Conservation (phyloP, 1,140 invertebrate genomes). For the Drosophila sp. region DNA sequence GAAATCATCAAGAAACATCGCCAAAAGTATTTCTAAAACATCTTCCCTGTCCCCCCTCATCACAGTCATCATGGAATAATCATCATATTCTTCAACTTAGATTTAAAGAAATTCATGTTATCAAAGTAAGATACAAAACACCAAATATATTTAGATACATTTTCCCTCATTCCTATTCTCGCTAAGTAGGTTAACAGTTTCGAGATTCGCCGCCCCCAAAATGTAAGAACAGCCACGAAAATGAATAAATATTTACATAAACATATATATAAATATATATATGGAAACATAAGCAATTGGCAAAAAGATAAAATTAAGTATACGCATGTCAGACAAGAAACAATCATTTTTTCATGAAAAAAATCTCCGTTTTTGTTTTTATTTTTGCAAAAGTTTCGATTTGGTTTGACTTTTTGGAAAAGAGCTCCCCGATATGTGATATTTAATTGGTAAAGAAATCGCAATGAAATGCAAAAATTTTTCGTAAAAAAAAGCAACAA, state of each 20-base stretch:
- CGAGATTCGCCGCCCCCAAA: conserved; percentile 23
- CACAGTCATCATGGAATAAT: conserved; percentile 50
- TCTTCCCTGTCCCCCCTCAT: conserved; percentile 34
- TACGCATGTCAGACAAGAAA: conserved; percentile 38
- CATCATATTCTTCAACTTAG: conserved; percentile 48
- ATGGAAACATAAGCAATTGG: conserved; percentile 58
- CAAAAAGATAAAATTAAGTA: conserved; percentile 26
- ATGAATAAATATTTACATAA: background rate
- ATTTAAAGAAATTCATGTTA: conserved; percentile 26
- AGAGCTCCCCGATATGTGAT: conserved; percentile 83
- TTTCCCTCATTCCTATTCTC: conserved; percentile 14
- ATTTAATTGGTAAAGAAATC: conserved; percentile 73
- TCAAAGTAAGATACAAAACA: conserved; percentile 60
- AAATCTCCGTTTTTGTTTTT: conserved; percentile 20
- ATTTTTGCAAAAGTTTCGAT: conserved; percentile 55
- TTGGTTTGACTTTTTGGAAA: conserved; percentile 68
- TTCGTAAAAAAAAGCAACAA: conserved; percentile 30
- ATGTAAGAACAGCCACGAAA: conserved; percentile 68
- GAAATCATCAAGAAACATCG: no score
- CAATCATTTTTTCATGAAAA: conserved; percentile 61
- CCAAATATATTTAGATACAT: conserved; percentile 48
- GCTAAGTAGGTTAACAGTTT: conserved; percentile 40
- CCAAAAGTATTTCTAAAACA: no score
- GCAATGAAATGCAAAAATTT: conserved; percentile 47
- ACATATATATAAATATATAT: conserved; percentile 9